phyloP scores from a whole-genome alignment of 2,113 vertebrate species.

The Sminthopsis crassicaudata region DNA sequence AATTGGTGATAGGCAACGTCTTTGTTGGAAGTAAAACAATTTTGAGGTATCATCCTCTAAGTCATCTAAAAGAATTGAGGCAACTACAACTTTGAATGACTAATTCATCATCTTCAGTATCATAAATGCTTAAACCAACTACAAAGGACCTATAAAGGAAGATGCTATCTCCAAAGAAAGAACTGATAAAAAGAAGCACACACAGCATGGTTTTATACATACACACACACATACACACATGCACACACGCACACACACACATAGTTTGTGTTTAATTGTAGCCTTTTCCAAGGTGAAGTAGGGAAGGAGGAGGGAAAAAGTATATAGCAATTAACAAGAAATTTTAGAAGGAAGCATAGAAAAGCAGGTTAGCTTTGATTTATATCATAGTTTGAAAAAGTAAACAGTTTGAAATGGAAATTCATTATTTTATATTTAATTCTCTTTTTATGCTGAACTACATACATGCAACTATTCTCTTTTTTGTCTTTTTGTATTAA shows the following conservation, averaged over 20 bases:
- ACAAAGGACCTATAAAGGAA: too few species aligned
- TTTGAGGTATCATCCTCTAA: neutral
- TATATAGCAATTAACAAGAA: neutral
- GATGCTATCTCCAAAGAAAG: too few species aligned
- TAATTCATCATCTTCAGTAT: too few species aligned
- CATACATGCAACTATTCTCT: neutral
- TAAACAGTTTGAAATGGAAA: neutral
- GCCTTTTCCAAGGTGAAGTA: neutral
- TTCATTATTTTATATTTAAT: neutral
- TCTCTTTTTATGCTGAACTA: neutral
- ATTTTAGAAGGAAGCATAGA: neutral
- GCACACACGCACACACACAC: too few species aligned
- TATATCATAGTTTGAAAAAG: neutral
- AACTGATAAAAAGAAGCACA: too few species aligned
- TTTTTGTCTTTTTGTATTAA: too few species aligned
- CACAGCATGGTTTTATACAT: too few species aligned
- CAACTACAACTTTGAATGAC: too few species aligned
- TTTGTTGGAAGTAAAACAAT: neutral
- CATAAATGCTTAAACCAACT: too few species aligned
- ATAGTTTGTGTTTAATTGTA: too few species aligned
- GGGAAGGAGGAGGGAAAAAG: neutral
- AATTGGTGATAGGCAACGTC: neutral
- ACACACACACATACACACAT: too few species aligned
- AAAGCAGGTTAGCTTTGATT: neutral
- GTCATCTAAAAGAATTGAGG: neutral